Conservation (phyloP, 2,113 vertebrate genomes). For the Cricetomys ansorgei region DNA sequence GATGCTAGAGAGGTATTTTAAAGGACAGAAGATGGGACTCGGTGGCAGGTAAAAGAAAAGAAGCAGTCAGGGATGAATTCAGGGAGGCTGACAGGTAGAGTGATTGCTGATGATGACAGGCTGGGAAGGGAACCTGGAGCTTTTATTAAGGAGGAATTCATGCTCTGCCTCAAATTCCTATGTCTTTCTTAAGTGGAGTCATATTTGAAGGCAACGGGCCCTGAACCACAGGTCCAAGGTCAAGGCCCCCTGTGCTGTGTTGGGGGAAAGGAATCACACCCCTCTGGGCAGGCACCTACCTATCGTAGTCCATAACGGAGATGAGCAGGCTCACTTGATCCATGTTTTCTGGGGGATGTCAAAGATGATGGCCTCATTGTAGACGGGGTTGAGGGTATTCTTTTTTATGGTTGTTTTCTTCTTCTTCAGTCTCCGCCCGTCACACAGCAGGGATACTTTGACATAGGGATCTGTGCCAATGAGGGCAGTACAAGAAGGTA, state of each 20-base stretch:
- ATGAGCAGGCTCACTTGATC: slow-evolving; percentile 99
- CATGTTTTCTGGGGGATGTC: slow-evolving; percentile 99
- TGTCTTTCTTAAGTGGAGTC: neutral
- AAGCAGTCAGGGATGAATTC: neutral
- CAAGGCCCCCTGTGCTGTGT: rapidly evolving
- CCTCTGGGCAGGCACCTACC: slow-evolving; percentile 87
- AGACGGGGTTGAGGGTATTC: slow-evolving; percentile 98
- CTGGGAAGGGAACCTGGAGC: neutral
- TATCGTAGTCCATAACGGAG: slow-evolving; percentile 98
- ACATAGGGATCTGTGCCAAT: slow-evolving; percentile 93
- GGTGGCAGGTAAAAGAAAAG: neutral
- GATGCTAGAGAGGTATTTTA: neutral
- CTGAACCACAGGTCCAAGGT: neutral
- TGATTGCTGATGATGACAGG: neutral
- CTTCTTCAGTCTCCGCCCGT: slow-evolving; percentile 97
- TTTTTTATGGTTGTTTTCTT: slow-evolving; percentile 99
- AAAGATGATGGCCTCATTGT: slow-evolving; percentile 99
- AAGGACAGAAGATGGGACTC: neutral
- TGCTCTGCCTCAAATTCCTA: neutral
- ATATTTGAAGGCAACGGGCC: neutral
- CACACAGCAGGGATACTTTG: slow-evolving; percentile 98
- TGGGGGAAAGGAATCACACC: neutral
- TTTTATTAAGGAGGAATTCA: neutral
- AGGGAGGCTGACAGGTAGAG: neutral
- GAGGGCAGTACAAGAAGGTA: neutral